A percentile compares a stretch with the other conserved stretches of the same genome.
These are phyloP conservation scores for Eumaeus atala DNA, from an alignment of 1,140 invertebrate species.

Conservation along the genomic window DNA sequence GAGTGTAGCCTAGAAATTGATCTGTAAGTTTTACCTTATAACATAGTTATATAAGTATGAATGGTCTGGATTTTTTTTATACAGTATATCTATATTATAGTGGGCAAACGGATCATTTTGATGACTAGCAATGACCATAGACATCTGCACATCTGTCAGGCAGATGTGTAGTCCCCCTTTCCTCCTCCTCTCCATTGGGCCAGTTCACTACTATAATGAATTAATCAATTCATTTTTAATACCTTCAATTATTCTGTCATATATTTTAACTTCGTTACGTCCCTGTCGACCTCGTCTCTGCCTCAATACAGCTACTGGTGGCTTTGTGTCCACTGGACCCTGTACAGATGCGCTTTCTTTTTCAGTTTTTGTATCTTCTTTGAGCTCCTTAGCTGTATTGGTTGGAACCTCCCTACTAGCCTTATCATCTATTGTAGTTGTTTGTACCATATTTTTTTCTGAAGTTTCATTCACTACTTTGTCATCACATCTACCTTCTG, in stretches of 20 bases:
- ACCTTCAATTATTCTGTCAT: constrained; percentile 71
- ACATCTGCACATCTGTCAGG: too few relatives aligned
- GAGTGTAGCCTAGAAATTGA: constrained; percentile 6
- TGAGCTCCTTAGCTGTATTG: constrained; percentile 9
- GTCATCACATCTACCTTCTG: neutral
- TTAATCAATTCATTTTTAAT: constrained; percentile 19
- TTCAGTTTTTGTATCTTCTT: constrained; percentile 24
- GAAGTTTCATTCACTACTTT: constrained; percentile 2
- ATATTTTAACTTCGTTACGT: constrained; percentile 68
- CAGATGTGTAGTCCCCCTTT: too few relatives aligned
- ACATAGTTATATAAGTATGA: neutral
- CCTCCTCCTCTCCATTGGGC: too few relatives aligned
- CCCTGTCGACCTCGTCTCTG: constrained; percentile 54
- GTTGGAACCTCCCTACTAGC: neutral
- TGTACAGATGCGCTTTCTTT: constrained; percentile 22
- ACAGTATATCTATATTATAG: too few relatives aligned
- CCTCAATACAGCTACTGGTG: constrained; percentile 44
- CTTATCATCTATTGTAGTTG: neutral
- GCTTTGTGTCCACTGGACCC: constrained; percentile 28
- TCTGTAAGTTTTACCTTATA: neutral
- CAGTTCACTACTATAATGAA: too few relatives aligned
- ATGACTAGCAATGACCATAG: too few relatives aligned
- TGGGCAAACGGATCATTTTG: too few relatives aligned
- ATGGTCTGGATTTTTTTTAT: too few relatives aligned
- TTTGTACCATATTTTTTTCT: neutral